phyloP scores from a whole-genome alignment of 1,140 invertebrate genomes.

The Heterodera schachtii region DNA sequence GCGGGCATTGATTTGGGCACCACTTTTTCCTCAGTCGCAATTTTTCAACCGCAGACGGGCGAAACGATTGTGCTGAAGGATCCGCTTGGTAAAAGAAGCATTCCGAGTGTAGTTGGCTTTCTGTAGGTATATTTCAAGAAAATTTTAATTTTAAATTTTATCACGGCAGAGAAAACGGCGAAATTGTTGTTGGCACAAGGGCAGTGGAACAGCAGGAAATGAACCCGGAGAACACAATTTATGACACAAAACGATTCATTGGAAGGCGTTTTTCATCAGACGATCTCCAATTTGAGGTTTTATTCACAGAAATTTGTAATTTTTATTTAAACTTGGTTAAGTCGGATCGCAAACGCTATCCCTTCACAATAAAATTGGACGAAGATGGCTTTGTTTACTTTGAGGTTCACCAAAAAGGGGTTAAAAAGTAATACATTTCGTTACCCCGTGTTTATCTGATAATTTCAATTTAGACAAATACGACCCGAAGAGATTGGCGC shows the following conservation, averaged over 20 bases:
- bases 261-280: slow-evolving; percentile 63
- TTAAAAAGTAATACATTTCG: slow-evolving; percentile 10
- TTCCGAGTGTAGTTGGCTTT: slow-evolving; percentile 64
- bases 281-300: slow-evolving; percentile 65
- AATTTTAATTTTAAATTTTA: too few species aligned
- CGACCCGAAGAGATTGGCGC: slow-evolving; percentile 60
- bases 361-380: slow-evolving; percentile 60
- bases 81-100: slow-evolving; percentile 49
- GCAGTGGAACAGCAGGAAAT: slow-evolving; percentile 69
- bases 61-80: slow-evolving; percentile 63
- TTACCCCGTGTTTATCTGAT: neutral
- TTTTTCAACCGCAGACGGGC: slow-evolving; percentile 69
- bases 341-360: slow-evolving; percentile 61
- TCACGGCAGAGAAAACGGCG: slow-evolving; percentile 38
- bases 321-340: slow-evolving; percentile 33
- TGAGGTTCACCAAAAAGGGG: slow-evolving; percentile 49
- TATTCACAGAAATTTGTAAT: neutral
- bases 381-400: slow-evolving; percentile 57
- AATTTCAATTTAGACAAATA: slow-evolving; percentile 30
- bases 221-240: slow-evolving; percentile 69
- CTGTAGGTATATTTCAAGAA: slow-evolving; percentile 44
- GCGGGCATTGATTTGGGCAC: slow-evolving; percentile 70
- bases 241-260: slow-evolving; percentile 71
- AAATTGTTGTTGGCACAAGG: slow-evolving; percentile 67
- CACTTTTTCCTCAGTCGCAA: slow-evolving; percentile 69